Evolutionary conservation across 2,113 vertebrate genomes (phyloP).

Genomic region (Chaetorhynchus papuensis): DNA sequence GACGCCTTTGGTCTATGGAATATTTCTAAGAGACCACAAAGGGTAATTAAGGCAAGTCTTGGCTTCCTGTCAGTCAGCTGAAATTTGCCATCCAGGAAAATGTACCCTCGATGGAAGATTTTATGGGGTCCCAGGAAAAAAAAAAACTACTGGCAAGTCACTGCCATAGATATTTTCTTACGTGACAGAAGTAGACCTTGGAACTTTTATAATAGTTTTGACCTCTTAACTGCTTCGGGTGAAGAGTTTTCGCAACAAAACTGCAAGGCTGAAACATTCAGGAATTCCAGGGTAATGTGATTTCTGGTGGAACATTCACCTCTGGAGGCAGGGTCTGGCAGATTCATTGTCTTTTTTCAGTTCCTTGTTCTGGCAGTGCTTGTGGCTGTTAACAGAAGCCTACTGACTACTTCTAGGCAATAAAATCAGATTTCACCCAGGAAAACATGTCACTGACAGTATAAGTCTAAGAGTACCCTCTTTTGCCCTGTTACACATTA

Average conservation of each 20-base stretch:
- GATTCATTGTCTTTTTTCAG: background rate
- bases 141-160: background rate
- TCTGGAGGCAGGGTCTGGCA: background rate
- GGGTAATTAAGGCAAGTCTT: background rate
- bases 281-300: background rate
- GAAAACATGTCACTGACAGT: background rate
- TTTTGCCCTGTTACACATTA: background rate
- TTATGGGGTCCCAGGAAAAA: background rate
- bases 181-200: background rate
- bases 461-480: background rate
- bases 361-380: background rate
- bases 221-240: background rate
- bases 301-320: slow-evolving; percentile 29
- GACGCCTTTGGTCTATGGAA: background rate
- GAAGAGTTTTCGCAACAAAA: background rate
- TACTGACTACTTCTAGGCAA: background rate
- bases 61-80: background rate
- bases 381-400: background rate
- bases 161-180: background rate
- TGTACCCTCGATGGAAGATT: background rate
- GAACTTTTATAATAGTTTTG: background rate
- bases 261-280: background rate
- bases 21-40: background rate
- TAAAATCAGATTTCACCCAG: background rate
- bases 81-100: background rate